Base-by-base conservation (phyloP, 2,888 invertebrate genomes). In the Harpagoxenus sublaevis region DNA sequence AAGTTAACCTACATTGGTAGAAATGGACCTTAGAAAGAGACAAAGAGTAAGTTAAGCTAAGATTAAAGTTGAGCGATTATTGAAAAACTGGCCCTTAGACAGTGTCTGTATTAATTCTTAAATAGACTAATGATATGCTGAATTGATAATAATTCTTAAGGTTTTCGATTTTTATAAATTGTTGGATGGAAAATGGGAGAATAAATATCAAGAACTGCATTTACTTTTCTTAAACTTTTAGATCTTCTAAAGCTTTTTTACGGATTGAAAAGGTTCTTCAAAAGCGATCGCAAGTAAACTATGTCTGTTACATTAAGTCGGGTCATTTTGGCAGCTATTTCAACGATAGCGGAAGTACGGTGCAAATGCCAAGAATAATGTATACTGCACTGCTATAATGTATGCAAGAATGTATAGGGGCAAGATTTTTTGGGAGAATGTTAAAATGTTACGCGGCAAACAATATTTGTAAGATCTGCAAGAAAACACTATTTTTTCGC, bases 281-380 rank as follows among this genome's bases (percentile, higher is more conserved):
- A 57, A 73, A 28, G 4, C 8, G 9, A 71, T 39, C 9, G 55
- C 39, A 55, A 73, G 23, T 55, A 39, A 8, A 57, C 2, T 45
- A 31, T 31, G 45, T n/a, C 9, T n/a, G 55, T 31, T 60, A 42
- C 42, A 48, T 57, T 10, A n/a, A 73, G 18, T 57, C 42, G 0
- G 42, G 28, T 73, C 28, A 8, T 48, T 53, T 51, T 62, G 35
- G 31, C 31, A 48, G n/a, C 62, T 62, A 48, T 62, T 45, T 62
- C 48, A 62, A 74, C 15, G 45, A 74, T 28, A 62, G 45, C 74
- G 62, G 45, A 75, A 62, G 31, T 75, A 42, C n/a, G 8, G 9
- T 48, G 74, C 45, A 60, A 60, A 60, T 60, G 74, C 74, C 62
- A 75, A 75, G 48, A 75, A 62, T 75, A 75, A 75, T 60, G 35